Conservation (phyloP, 2,797 vertebrate genomes). For the Percopsis omiscomaycus region DNA sequence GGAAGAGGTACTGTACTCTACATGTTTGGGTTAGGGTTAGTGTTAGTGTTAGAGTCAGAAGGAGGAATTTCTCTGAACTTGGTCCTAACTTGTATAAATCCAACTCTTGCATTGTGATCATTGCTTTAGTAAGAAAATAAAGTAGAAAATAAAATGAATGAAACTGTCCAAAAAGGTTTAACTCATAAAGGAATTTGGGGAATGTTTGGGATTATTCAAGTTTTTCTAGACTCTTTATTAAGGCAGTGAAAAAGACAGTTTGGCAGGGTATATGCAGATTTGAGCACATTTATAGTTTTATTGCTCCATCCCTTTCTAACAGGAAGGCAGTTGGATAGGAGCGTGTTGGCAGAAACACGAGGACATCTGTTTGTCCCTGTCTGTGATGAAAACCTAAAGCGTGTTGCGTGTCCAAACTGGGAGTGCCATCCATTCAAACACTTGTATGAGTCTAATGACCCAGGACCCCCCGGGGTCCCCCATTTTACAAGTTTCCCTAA, state of each 20-base stretch:
- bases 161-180: slow-evolving; percentile 17
- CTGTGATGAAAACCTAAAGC: slow-evolving; percentile 64
- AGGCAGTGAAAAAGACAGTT: background rate
- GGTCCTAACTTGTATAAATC: slow-evolving; percentile 48
- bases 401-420: slow-evolving; percentile 68
- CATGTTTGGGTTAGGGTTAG: background rate
- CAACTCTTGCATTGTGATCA: slow-evolving; percentile 1
- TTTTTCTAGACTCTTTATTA: slow-evolving; percentile 12
- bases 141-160: background rate
- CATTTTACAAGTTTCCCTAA: slow-evolving; percentile 53
- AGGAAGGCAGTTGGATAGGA: slow-evolving; percentile 32
- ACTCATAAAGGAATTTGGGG: slow-evolving; percentile 19
- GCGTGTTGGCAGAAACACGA: slow-evolving; percentile 70
- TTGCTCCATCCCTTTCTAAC: slow-evolving; percentile 54
- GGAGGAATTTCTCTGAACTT: slow-evolving; percentile 51
- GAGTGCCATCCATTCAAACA: slow-evolving; percentile 65
- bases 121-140: background rate
- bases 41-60: slow-evolving; percentile 15
- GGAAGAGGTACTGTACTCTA: slow-evolving; percentile 5
- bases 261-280: slow-evolving; percentile 27
- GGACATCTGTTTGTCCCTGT: slow-evolving; percentile 79
- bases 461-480: slow-evolving; percentile 46
- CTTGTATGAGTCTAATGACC: slow-evolving; percentile 72
- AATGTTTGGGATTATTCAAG: slow-evolving; percentile 19
- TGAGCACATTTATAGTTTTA: slow-evolving; percentile 47